These are phyloP conservation scores for Mythimna impura DNA, from an alignment of 2,888 invertebrate genomes.

Conservation along the genomic window DNA sequence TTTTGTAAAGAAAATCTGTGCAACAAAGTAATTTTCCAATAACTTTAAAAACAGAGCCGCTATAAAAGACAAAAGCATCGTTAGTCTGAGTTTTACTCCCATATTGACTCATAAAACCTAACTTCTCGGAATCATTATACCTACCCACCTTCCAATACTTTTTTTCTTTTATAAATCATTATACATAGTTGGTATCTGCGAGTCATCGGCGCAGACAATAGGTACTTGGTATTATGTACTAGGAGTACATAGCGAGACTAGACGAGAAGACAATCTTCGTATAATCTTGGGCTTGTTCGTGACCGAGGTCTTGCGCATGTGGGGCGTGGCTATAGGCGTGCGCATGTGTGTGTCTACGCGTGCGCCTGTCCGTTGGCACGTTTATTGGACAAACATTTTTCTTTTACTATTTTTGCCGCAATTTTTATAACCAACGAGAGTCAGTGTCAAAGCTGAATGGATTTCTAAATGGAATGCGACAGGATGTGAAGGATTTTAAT, in stretches of 20 bases:
- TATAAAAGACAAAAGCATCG: conserved; percentile 52
- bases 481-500: conserved; percentile 15
- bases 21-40: conserved; percentile 49
- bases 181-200: conserved; percentile 60
- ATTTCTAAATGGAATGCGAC: conserved; percentile 36
- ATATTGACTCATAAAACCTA: conserved; percentile 65
- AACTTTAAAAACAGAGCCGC: conserved; percentile 39
- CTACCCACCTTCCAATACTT: conserved; percentile 65
- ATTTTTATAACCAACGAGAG: conserved; percentile 47
- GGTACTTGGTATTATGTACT: conserved; percentile 69
- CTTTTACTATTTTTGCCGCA: conserved; percentile 52
- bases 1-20: conserved; percentile 24
- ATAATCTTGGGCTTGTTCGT: conserved; percentile 84
- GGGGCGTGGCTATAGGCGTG: conserved; percentile 69
- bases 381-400: conserved; percentile 44
- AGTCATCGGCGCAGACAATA: conserved; percentile 71
- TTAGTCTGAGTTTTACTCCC: conserved; percentile 52
- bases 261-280: conserved; percentile 84
- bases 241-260: conserved; percentile 72
- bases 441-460: conserved; percentile 36
- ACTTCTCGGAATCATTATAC: conserved; percentile 62
- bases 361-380: conserved; percentile 74
- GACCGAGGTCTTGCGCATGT: conserved; percentile 83
- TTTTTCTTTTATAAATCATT: conserved; percentile 68
- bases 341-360: conserved; percentile 72